These are phyloP conservation scores for Heteractis magnifica DNA, from an alignment of 92 coral and sea anemone species.

Conservation along the genomic window DNA sequence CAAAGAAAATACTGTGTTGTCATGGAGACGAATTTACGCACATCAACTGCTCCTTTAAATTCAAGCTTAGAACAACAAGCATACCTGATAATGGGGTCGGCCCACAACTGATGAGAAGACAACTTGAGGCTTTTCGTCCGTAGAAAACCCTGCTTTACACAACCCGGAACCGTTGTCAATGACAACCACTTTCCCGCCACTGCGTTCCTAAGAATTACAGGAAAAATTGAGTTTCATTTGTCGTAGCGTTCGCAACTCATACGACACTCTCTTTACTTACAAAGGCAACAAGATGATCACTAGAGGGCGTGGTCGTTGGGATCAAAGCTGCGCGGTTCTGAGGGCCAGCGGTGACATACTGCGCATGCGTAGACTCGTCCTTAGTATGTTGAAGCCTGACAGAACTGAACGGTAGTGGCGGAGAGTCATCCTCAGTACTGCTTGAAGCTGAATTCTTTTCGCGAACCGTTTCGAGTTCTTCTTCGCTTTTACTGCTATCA, in stretches of 20 bases:
- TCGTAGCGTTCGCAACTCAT: neutral
- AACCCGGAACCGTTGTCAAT: conserved; percentile 95
- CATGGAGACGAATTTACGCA: too few species aligned
- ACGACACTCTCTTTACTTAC: conserved; percentile 40
- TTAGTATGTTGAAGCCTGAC: conserved; percentile 27
- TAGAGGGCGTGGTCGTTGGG: conserved; percentile 27
- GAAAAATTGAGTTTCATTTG: neutral
- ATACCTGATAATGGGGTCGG: conserved; percentile 80
- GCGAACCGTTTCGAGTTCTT: conserved; percentile 19
- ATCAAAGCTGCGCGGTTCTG: conserved; percentile 45
- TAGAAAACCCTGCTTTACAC: conserved; percentile 95
- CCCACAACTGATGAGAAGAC: conserved; percentile 91
- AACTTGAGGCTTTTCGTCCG: conserved; percentile 79
- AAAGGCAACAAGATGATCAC: conserved; percentile 57
- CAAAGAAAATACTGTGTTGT: neutral
- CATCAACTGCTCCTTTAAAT: too few species aligned
- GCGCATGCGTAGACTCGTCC: conserved; percentile 14
- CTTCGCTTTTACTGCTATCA: conserved; percentile 42
- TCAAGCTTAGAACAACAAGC: neutral
- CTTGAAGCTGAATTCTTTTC: conserved; percentile 20
- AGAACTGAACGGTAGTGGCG: conserved; percentile 14
- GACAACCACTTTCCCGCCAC: conserved; percentile 73
- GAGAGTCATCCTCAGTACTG: conserved; percentile 1
- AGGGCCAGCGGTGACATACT: conserved; percentile 42
- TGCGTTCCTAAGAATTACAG: conserved; percentile 49